Percentiles rank a stretch among this genome's conserved stretches.
phyloP scores from a whole-genome alignment of 2,888 invertebrate genomes.

The Stenurella melanura region DNA sequence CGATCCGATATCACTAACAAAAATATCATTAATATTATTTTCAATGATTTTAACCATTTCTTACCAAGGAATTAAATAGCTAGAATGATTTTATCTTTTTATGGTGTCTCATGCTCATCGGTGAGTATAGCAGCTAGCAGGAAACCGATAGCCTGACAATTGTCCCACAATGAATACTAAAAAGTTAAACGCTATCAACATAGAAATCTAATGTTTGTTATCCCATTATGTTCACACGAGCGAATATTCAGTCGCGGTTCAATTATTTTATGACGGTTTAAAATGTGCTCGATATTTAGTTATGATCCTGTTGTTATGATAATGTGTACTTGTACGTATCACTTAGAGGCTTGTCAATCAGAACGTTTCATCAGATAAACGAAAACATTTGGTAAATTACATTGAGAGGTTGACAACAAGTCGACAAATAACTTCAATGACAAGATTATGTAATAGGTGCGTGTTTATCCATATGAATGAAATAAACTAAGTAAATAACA shows the following conservation, averaged over 20 bases:
- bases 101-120: background rate
- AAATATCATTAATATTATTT: too few relatives aligned
- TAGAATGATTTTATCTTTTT: background rate
- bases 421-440: background rate
- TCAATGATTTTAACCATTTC: too few relatives aligned
- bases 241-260: conserved; percentile 21
- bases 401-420: background rate
- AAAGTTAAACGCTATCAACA: conserved; percentile 5
- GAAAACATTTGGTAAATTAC: conserved; percentile 8
- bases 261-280: conserved; percentile 29
- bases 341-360: conserved; percentile 13
- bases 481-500: too few relatives aligned
- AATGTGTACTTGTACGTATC: conserved; percentile 15
- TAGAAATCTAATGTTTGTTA: conserved; percentile 14
- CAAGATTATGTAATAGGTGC: too few relatives aligned
- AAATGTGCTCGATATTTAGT: conserved; percentile 10
- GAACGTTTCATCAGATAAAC: background rate
- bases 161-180: background rate
- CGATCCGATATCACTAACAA: too few relatives aligned
- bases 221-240: conserved; percentile 20
- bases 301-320: conserved; percentile 20
- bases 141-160: background rate
- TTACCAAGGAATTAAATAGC: too few relatives aligned
- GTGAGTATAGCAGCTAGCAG: too few relatives aligned
- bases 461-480: too few relatives aligned